phyloP scores from a whole-genome alignment of 2,888 invertebrate genomes.

The Phaedon cochleariae region DNA sequence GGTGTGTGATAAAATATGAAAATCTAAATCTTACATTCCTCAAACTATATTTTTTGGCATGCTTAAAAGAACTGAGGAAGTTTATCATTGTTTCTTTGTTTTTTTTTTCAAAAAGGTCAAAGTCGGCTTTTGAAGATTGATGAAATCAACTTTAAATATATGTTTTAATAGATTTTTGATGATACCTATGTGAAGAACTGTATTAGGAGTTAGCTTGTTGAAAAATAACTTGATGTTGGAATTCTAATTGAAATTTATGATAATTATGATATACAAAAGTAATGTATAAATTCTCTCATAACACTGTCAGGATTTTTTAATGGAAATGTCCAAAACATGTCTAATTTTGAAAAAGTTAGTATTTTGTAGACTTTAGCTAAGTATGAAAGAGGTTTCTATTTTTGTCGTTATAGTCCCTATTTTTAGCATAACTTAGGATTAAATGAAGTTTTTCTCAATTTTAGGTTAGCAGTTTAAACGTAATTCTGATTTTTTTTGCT shows the following conservation, averaged over 20 bases:
- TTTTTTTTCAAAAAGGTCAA: not conserved
- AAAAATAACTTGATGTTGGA: not conserved
- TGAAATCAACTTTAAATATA: not conserved
- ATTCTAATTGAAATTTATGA: no score
- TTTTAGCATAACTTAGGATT: conserved; percentile 25
- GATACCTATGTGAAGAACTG: no score
- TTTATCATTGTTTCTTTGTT: not conserved
- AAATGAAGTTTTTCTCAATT: conserved; percentile 33
- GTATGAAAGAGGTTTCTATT: conserved; percentile 28
- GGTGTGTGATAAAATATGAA: no score
- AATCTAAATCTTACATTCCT: no score
- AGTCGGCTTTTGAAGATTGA: not conserved
- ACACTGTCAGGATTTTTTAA: no score
- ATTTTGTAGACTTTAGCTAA: conserved; percentile 30
- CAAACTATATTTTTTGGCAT: no score
- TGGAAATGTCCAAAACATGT: not conserved
- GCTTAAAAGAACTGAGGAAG: not conserved
- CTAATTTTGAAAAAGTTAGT: conserved; percentile 19
- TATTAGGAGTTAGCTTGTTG: not conserved
- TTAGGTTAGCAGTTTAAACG: conserved; percentile 28
- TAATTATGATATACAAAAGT: no score
- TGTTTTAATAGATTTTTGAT: not conserved
- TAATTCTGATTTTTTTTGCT: conserved; percentile 28
- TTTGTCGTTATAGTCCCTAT: conserved; percentile 25
- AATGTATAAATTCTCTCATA: no score